Conservation (phyloP, 2,113 vertebrate species). For the Nanger granti region DNA sequence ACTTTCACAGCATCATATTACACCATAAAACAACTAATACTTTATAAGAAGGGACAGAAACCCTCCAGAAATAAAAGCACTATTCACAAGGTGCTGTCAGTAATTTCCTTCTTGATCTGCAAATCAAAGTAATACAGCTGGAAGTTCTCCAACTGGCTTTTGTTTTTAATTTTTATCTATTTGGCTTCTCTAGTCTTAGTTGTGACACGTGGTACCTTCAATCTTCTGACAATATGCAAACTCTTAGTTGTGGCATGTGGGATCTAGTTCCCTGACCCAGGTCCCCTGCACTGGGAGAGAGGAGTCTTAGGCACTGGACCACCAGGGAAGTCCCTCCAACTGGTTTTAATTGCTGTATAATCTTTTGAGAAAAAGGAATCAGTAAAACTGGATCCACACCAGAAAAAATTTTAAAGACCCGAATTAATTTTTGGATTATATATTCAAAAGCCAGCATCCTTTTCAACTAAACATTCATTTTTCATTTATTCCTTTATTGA, state of each 20-base stretch:
- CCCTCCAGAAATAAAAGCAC: background rate
- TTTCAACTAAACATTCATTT: background rate
- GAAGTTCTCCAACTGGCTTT: background rate
- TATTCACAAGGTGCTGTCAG: background rate
- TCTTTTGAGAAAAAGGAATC: background rate
- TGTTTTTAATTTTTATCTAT: background rate
- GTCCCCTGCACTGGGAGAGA: background rate
- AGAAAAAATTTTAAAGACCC: conserved; percentile 1
- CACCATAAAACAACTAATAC: background rate
- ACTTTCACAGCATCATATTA: background rate
- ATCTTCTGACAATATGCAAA: background rate
- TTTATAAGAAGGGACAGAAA: background rate
- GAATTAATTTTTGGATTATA: background rate
- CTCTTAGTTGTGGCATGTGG: background rate
- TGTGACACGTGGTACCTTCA: background rate
- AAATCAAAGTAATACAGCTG: background rate
- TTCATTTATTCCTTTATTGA: background rate
- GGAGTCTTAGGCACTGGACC: background rate
- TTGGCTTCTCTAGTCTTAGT: background rate
- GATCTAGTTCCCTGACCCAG: background rate
- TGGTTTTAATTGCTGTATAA: background rate
- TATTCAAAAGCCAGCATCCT: background rate
- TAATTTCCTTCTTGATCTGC: background rate
- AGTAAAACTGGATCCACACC: background rate
- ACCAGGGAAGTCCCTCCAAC: background rate